These are phyloP conservation scores for Mercenaria mercenaria DNA, from an alignment of 1,140 invertebrate species.

Conservation along the genomic window DNA sequence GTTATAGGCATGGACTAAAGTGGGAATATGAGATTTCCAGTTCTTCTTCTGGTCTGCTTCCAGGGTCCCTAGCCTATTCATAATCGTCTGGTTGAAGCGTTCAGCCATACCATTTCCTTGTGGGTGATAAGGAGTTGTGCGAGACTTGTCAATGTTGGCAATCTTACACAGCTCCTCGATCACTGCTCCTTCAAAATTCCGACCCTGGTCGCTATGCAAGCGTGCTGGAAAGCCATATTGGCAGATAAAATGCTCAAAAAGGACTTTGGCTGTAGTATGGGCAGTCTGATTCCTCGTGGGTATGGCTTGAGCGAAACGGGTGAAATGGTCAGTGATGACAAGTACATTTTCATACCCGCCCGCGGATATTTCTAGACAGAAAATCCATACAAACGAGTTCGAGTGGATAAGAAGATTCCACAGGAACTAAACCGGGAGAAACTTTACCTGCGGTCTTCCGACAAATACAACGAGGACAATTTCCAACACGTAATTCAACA, in stretches of 20 bases:
- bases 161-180: neutral
- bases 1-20: slow-evolving; percentile 67
- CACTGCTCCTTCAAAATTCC: neutral
- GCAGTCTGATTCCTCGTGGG: slow-evolving; percentile 50
- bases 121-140: slow-evolving; percentile 22
- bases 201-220: slow-evolving; percentile 6
- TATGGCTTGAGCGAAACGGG: slow-evolving; percentile 39
- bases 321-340: slow-evolving; percentile 63
- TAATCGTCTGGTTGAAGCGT: slow-evolving; percentile 5
- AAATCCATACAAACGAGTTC: slow-evolving; percentile 65
- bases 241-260: slow-evolving; percentile 35
- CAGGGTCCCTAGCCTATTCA: neutral
- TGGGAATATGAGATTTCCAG: slow-evolving; percentile 60
- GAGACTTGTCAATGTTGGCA: neutral
- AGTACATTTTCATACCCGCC: slow-evolving; percentile 59
- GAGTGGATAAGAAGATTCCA: slow-evolving; percentile 46
- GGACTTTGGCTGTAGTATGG: slow-evolving; percentile 41
- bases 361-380: slow-evolving; percentile 21
- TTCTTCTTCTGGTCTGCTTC: slow-evolving; percentile 31
- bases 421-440: slow-evolving; percentile 32
- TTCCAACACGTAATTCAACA: neutral
- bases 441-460: slow-evolving; percentile 5
- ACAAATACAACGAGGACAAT: slow-evolving; percentile 7
- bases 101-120: slow-evolving; percentile 19
- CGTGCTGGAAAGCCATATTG: slow-evolving; percentile 41